Evolutionary conservation across 2,888 invertebrate genomes (phyloP).

Genomic region (Troglohyphantes excavatus): DNA sequence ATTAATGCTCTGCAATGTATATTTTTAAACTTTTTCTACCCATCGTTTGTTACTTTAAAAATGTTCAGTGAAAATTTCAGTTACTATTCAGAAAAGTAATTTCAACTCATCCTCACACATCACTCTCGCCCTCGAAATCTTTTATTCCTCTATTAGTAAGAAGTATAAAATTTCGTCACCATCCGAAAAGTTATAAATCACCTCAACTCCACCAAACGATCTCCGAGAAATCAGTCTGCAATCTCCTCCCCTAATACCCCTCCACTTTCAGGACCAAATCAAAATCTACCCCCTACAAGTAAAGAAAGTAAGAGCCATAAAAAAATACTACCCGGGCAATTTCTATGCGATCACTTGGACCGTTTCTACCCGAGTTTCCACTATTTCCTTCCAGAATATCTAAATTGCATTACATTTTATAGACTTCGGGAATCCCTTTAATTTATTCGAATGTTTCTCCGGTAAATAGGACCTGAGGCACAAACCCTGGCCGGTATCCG

Average conservation of each 20-base stretch:
- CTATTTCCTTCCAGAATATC: slow-evolving; percentile 57
- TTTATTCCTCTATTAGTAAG: not conserved
- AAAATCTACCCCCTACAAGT: slow-evolving; percentile 18
- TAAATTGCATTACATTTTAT: slow-evolving; percentile 74
- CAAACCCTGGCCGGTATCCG: slow-evolving; percentile 38
- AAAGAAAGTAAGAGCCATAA: slow-evolving; percentile 23
- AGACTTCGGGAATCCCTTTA: slow-evolving; percentile 67
- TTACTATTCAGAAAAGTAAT: not conserved
- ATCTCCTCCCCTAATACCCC: slow-evolving; percentile 46
- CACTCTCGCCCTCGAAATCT: not conserved
- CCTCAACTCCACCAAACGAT: slow-evolving; percentile 30
- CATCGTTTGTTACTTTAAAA: not conserved
- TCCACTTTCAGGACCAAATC: slow-evolving; percentile 34
- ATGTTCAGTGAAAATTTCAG: not conserved
- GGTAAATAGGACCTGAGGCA: slow-evolving; percentile 49
- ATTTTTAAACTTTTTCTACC: not conserved
- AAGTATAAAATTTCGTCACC: not conserved
- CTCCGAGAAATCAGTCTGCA: slow-evolving; percentile 40
- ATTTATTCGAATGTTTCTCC: slow-evolving; percentile 70
- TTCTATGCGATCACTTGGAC: slow-evolving; percentile 23
- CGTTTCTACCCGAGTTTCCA: not conserved
- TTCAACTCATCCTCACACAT: no score
- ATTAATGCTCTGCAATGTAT: no score
- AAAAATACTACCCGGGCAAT: slow-evolving; percentile 31
- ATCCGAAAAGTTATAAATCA: not conserved